Conservation (phyloP, 2,797 vertebrate genomes). For the Sebastes vulpes region DNA sequence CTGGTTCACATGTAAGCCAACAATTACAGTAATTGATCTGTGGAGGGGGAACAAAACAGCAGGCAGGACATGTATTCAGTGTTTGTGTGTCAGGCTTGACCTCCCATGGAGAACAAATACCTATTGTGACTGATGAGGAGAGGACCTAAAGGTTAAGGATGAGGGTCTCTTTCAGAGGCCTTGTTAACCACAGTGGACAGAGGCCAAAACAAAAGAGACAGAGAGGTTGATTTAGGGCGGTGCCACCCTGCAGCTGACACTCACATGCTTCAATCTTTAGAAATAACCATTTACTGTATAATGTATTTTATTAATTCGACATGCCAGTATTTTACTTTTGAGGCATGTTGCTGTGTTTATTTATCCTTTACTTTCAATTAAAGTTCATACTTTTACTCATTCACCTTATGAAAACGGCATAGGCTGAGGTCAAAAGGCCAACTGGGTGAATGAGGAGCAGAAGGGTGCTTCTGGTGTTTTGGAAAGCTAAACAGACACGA, state of each 20-base stretch:
- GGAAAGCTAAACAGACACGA: conserved; percentile 39
- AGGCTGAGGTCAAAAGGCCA: conserved; percentile 29
- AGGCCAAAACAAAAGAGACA: conserved; percentile 53
- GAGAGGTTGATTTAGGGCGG: conserved; percentile 51
- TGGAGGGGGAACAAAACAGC: not conserved
- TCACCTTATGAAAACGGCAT: not conserved
- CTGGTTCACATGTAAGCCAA: conserved; percentile 49
- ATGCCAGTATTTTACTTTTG: not conserved
- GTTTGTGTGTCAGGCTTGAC: conserved; percentile 61
- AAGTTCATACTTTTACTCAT: not conserved
- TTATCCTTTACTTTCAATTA: not conserved
- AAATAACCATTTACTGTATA: not conserved
- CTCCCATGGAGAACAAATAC: conserved; percentile 74
- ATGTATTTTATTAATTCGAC: not conserved
- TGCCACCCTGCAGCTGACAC: conserved; percentile 5
- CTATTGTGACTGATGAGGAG: conserved; percentile 61
- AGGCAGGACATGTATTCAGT: conserved; percentile 36
- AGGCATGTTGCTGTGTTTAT: not conserved
- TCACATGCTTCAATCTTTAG: not conserved
- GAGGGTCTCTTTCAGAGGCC: conserved; percentile 46
- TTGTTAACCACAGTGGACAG: conserved; percentile 63
- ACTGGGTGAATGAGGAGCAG: conserved; percentile 28
- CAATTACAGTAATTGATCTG: conserved; percentile 71
- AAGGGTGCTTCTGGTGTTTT: conserved; percentile 42
- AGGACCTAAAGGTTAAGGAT: conserved; percentile 53